These are phyloP conservation scores for Mormyrops boulengeri DNA, from an alignment of 2,797 vertebrate species.

Conservation along the genomic window DNA sequence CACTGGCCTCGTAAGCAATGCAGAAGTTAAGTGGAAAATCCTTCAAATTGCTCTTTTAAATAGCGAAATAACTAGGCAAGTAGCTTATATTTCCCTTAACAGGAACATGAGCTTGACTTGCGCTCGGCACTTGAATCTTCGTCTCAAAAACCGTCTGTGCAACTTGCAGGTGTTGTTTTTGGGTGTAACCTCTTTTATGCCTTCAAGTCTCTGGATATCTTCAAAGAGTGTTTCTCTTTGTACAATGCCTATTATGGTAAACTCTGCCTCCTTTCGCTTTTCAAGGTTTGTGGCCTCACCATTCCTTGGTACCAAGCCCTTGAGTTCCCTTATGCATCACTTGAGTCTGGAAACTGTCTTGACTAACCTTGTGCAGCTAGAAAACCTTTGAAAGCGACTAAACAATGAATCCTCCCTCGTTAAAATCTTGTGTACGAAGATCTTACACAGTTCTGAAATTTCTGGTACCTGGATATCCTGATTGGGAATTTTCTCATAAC, in stretches of 20 bases:
- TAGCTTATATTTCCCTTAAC: not conserved
- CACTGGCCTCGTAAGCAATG: too few species aligned
- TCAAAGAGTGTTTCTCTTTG: slow-evolving; percentile 21
- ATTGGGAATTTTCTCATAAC: too few species aligned
- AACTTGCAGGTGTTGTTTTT: not conserved
- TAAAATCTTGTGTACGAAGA: not conserved
- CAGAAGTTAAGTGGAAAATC: not conserved
- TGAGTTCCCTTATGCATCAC: not conserved
- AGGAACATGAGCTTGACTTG: not conserved
- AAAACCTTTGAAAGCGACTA: slow-evolving; percentile 28
- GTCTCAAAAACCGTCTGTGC: not conserved
- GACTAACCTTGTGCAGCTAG: slow-evolving; percentile 26
- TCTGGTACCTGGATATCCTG: too few species aligned
- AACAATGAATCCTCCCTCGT: slow-evolving; percentile 11
- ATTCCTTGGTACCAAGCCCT: not conserved
- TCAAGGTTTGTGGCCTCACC: slow-evolving; percentile 20
- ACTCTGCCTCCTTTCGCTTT: slow-evolving; percentile 28
- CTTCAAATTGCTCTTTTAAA: not conserved
- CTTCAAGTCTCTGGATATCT: slow-evolving; percentile 22
- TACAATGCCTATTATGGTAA: not conserved
- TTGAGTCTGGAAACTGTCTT: slow-evolving; percentile 30
- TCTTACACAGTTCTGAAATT: too few species aligned
- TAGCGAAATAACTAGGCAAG: not conserved
- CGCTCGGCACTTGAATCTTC: not conserved
- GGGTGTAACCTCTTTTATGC: not conserved